phyloP scores from a whole-genome alignment of 2,113 vertebrate species.

The Paracanthobrama guichenoti region DNA sequence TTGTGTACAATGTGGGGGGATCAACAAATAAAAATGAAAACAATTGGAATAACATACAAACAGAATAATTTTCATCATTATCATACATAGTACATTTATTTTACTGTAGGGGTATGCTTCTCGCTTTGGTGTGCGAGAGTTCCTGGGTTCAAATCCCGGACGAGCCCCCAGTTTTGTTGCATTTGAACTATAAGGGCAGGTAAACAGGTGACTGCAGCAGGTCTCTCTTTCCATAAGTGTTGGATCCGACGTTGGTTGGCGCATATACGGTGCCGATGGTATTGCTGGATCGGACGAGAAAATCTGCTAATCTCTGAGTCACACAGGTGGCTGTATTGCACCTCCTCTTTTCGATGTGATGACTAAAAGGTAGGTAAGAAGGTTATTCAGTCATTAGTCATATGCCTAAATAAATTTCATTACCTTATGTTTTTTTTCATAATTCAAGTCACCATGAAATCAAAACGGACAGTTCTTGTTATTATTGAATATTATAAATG shows the following conservation, averaged over 20 bases:
- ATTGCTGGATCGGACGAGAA: constrained; percentile 84
- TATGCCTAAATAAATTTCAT: background rate
- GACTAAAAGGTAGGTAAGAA: constrained; percentile 61
- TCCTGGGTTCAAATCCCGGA: no score
- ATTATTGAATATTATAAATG: no score
- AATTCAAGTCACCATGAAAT: background rate
- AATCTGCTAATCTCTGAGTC: constrained; percentile 87
- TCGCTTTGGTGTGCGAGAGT: no score
- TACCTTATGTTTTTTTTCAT: background rate
- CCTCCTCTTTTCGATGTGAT: constrained; percentile 81
- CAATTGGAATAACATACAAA: constrained; percentile 14
- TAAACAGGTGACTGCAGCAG: constrained; percentile 58
- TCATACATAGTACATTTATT: constrained; percentile 37
- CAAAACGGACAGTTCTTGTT: no score
- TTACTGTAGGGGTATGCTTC: no score
- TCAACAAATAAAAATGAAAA: constrained; percentile 52
- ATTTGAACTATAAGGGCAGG: constrained; percentile 70
- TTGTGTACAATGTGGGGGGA: constrained; percentile 37
- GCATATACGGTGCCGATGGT: constrained; percentile 77
- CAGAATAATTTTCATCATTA: constrained; percentile 13
- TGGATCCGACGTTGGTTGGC: constrained; percentile 85
- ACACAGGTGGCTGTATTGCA: constrained; percentile 88
- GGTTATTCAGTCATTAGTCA: background rate
- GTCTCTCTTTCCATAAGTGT: constrained; percentile 85
- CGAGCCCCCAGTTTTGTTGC: no score